Evolutionary conservation across 1,140 invertebrate genomes (phyloP), one percentile per base, ranked within the genome.

Genomic region (Anastrepha obliqua): DNA sequence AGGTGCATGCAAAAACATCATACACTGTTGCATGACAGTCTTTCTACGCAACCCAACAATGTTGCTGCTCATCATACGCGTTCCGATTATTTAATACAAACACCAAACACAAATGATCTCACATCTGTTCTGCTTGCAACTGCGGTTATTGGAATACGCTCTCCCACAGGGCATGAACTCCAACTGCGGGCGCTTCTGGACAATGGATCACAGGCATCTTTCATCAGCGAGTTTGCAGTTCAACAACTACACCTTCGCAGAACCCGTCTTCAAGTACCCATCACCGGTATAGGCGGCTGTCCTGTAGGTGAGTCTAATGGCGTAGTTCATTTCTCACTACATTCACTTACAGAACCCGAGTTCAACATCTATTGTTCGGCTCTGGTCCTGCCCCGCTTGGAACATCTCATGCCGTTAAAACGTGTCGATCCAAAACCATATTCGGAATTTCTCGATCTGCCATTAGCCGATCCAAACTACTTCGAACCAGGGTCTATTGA

Each of bases 211-310:
- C 62, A 87, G 17, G 86, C 86, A 2, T 42, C 60, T 3, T 87
- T 87, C 39, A 87, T 87, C 44, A 87, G 86, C 20, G 86, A 87
- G 29, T 87, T 65, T 67, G 86, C 86, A 7, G 62, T 42, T 42
- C 64, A 87, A 70, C 64, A 87, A 55, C 44, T 87, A 15, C 39
- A 87, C 11, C 64, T 67, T 65, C 86, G 39, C 7, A 42, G 86
- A 87, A 20, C 60, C 11, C 86, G 60, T 62, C 60, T 62, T 13
- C 60, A 62, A 17, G 60, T 44, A 62, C 64, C 62, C 42, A 65
- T 87, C 42, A 87, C 39, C 20, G 60, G 86, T 13, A 55, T 87
- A 64, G 86, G 62, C 11, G 64, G 86, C n/a, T 42, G 13, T 3
- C 11, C 4, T 42, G 44, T 47, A 87, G 55, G 59, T 86, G n/a